Percentiles rank a stretch among this genome's conserved stretches.
Conservation (phyloP, 2,797 vertebrate genomes). For the Pseudopleuronectes americanus region DNA sequence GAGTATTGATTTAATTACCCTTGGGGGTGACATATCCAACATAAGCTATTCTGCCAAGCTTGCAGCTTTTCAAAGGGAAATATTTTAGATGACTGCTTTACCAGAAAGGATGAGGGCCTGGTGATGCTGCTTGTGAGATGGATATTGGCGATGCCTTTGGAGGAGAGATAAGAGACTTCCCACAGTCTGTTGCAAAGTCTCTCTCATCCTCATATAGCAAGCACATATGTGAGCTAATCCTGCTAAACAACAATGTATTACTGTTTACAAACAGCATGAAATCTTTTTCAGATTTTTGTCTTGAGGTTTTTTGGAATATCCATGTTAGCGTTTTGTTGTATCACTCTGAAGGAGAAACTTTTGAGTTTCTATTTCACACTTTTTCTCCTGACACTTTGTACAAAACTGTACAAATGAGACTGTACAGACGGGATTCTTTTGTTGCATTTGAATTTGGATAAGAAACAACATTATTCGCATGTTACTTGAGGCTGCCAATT, state of each 20-base stretch:
- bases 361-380: neutral
- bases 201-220: conserved; percentile 31
- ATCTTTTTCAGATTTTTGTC: conserved; percentile 3
- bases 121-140: conserved; percentile 31
- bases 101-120: conserved; percentile 25
- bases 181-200: conserved; percentile 40
- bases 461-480: conserved; percentile 50
- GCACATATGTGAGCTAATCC: conserved; percentile 32
- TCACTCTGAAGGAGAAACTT: conserved; percentile 19
- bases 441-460: conserved; percentile 37
- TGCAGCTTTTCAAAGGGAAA: conserved; percentile 38
- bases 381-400: conserved; percentile 11
- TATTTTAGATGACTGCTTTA: conserved; percentile 48
- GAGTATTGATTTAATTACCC: conserved; percentile 24
- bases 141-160: conserved; percentile 37
- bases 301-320: conserved; percentile 5
- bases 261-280: conserved; percentile 8
- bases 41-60: conserved; percentile 37
- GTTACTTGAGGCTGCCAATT: conserved; percentile 62
- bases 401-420: conserved; percentile 32
- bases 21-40: conserved; percentile 32
- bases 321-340: conserved; percentile 3
- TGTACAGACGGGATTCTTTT: conserved; percentile 25
- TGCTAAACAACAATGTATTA: neutral
- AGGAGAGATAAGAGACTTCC: conserved; percentile 43